phyloP scores from a whole-genome alignment of 2,888 invertebrate genomes.

The Aromia moschata region DNA sequence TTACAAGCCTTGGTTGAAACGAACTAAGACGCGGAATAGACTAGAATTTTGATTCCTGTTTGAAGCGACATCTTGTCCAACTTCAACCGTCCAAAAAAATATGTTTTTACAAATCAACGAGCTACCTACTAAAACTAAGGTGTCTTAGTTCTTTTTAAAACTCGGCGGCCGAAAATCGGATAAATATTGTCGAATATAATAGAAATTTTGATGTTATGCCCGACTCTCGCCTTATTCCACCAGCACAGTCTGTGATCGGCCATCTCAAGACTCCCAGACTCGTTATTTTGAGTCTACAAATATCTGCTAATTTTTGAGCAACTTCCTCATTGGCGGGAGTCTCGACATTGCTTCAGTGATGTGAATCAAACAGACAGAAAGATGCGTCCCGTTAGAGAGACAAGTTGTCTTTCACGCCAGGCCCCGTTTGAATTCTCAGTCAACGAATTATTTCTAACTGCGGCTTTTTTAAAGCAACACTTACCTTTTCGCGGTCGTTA shows the following conservation, averaged over 20 bases:
- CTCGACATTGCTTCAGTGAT: constrained; percentile 30
- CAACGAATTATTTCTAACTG: too few species aligned
- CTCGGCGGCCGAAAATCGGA: constrained; percentile 2
- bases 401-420: background rate
- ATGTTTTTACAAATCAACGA: too few species aligned
- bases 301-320: constrained; percentile 51
- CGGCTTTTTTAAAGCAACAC: too few species aligned
- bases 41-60: too few species aligned
- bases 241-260: constrained; percentile 21
- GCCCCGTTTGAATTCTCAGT: too few species aligned
- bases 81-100: too few species aligned
- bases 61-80: too few species aligned
- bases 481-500: too few species aligned
- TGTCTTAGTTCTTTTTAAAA: constrained; percentile 8
- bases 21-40: constrained; percentile 14
- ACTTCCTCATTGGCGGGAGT: constrained; percentile 52
- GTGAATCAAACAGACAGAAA: constrained; percentile 1
- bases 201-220: constrained; percentile 43
- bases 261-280: constrained; percentile 41
- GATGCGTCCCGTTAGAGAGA: background rate
- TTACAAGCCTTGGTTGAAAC: background rate
- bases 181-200: constrained; percentile 40
- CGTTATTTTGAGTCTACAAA: constrained; percentile 35
- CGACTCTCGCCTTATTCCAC: constrained; percentile 28
- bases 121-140: background rate